phyloP scores from a whole-genome alignment of 1,140 invertebrate genomes.

The Drosophila bocqueti region DNA sequence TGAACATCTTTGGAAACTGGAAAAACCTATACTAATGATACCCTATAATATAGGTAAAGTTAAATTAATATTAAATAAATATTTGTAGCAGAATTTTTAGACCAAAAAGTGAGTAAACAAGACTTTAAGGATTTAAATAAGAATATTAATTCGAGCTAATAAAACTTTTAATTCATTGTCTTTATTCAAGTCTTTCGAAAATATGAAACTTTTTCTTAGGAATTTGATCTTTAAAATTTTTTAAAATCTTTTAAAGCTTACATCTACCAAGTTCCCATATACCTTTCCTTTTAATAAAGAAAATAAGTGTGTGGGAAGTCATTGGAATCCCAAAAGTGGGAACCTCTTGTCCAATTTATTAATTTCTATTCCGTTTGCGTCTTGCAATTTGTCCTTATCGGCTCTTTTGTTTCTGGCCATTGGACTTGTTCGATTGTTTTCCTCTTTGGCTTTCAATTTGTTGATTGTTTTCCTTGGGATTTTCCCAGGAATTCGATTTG shows the following conservation, averaged over 20 bases:
- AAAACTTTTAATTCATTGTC: too few relatives aligned
- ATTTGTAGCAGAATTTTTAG: background rate
- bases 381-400: conserved; percentile 63
- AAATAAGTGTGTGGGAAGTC: background rate
- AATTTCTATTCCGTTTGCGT: conserved; percentile 79
- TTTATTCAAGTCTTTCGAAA: too few relatives aligned
- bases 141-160: background rate
- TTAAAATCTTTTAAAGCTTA: background rate
- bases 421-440: conserved; percentile 69
- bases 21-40: background rate
- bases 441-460: conserved; percentile 75
- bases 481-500: conserved; percentile 29
- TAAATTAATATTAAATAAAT: background rate
- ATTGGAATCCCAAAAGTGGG: conserved; percentile 2
- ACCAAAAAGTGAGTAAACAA: background rate
- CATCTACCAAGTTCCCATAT: background rate
- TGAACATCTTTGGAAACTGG: conserved; percentile 7
- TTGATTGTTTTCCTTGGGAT: conserved; percentile 69
- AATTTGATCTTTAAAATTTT: too few relatives aligned
- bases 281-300: background rate
- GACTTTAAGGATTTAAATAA: background rate
- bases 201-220: too few relatives aligned
- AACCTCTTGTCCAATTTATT: conserved; percentile 64
- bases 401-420: conserved; percentile 49
- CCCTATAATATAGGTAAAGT: background rate